Evolutionary conservation across 2,113 vertebrate genomes (phyloP), one percentile per base, ranked within the genome.

Genomic region (Hippocampus guttulatus): DNA sequence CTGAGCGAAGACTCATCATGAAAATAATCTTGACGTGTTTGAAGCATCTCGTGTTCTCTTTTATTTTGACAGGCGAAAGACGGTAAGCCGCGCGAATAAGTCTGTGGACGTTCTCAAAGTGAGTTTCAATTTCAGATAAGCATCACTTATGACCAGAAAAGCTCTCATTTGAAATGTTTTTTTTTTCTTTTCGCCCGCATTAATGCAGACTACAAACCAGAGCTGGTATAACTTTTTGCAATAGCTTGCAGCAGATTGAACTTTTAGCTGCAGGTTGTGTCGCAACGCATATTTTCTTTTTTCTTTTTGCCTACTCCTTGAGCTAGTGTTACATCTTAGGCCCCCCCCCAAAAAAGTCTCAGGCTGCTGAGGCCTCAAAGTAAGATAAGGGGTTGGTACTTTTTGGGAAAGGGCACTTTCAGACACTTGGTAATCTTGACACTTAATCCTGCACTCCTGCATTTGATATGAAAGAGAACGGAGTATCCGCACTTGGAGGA

Each of bases 51-150:
- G 60, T 8, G 73, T 40, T 75, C 61, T 61, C 25, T 61, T n/a
- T 63, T 57, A 11, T 63, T 81, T 21, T 67, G 1, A 73, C 76
- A 84, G 57, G 81, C n/a, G 51, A 77, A 49, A 23, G n/a, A 63
- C 67, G 67, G 64, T 64, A n/a, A 57, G 70, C 45, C 69, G 8
- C 51, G 70, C 67, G 21, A 69, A 77, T 69, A 77, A 49, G 47
- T 74, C 61, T 18, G 15, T n/a, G 27, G 41, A 23, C 60, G 71
- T 74, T 64, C 68, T 81, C 55, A 65, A 75, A 79, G 87, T 89
- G 54, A 78, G 85, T 57, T 58, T 27, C 15, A 51, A 45, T 16
- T 75, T 75, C 3, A 69, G 30, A 55, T 16, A 61, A 45, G 38
- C 61, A 45, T 38, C 10, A n/a, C 33, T 38, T 41, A 63, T 21